These are phyloP conservation scores for Geotrupes spiniger DNA, from an alignment of 2,888 invertebrate species.

Conservation along the genomic window DNA sequence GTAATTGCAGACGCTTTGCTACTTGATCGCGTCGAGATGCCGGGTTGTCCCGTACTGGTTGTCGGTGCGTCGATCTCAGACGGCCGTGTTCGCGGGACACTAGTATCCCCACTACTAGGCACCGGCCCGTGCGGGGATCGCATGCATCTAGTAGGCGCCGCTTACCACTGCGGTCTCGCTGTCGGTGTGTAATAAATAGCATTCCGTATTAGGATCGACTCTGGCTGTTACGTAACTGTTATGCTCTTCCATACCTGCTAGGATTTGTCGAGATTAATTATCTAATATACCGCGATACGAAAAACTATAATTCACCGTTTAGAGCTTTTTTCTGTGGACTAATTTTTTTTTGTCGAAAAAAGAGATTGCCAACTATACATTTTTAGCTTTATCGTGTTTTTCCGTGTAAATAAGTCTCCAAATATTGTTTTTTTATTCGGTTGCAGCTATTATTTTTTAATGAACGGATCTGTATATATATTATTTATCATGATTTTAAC, in stretches of 20 bases:
- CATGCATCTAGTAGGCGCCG: conserved; percentile 39
- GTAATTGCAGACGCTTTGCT: conserved; percentile 18
- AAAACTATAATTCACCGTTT: no score
- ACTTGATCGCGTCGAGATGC: conserved; percentile 31
- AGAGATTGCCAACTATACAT: no score
- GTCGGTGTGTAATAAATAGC: conserved; percentile 32
- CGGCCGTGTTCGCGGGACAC: conserved; percentile 41
- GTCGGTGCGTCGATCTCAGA: conserved; percentile 41
- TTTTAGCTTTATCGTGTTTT: no score
- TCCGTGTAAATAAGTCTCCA: no score
- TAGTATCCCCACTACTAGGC: conserved; percentile 32
- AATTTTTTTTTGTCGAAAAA: no score
- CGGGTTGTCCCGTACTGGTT: conserved; percentile 44
- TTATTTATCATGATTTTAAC: no score
- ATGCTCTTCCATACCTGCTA: conserved; percentile 7
- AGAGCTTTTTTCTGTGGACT: no score
- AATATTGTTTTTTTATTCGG: no score
- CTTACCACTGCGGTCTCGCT: conserved; percentile 34
- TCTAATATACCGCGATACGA: no score
- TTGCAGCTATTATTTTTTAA: no score
- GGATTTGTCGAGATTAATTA: conserved; percentile 6
- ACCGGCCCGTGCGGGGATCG: conserved; percentile 45
- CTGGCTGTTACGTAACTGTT: conserved; percentile 25
- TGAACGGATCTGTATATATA: no score
- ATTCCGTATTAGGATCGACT: conserved; percentile 27